Percentiles rank a stretch among this genome's conserved stretches.
Conservation (phyloP, 1,140 invertebrate species). For the Temnothorax nylanderi region DNA sequence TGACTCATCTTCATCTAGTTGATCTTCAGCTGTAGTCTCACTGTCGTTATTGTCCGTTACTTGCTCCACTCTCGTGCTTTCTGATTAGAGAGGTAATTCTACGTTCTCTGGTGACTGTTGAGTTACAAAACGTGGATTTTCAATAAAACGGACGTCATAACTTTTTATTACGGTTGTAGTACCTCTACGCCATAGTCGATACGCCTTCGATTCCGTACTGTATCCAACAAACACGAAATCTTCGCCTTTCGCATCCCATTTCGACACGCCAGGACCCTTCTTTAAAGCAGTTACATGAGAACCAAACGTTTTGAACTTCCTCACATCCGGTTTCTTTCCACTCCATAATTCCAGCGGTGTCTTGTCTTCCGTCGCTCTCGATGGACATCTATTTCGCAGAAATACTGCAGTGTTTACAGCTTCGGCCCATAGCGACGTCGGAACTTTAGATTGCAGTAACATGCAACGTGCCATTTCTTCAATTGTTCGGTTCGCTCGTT, state of each 20-base stretch:
- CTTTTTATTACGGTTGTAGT: background rate
- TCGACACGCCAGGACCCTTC: conserved; percentile 65
- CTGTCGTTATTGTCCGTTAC: too few relatives aligned
- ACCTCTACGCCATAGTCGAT: conserved; percentile 5
- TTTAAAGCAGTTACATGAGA: conserved; percentile 64
- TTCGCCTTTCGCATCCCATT: conserved; percentile 63
- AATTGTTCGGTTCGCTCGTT: conserved; percentile 71
- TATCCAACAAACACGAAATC: conserved; percentile 34
- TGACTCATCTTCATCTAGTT: background rate
- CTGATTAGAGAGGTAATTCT: background rate
- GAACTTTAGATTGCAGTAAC: conserved; percentile 4
- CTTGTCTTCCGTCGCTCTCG: background rate
- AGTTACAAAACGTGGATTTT: background rate
- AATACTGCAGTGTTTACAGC: conserved; percentile 30
- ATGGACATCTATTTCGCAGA: conserved; percentile 36
- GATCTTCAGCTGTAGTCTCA: too few relatives aligned
- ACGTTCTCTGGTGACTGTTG: background rate
- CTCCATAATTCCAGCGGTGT: conserved; percentile 35
- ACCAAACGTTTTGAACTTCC: conserved; percentile 73
- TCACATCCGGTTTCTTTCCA: conserved; percentile 46
- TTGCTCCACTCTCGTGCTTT: too few relatives aligned
- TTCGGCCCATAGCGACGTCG: conserved; percentile 42
- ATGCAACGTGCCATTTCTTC: conserved; percentile 71
- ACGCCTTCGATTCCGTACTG: conserved; percentile 33
- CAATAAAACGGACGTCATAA: background rate